Evolutionary conservation across 2,113 vertebrate species (phyloP), one percentile per base, ranked within the genome.

Genomic region (Aix galericulata): DNA sequence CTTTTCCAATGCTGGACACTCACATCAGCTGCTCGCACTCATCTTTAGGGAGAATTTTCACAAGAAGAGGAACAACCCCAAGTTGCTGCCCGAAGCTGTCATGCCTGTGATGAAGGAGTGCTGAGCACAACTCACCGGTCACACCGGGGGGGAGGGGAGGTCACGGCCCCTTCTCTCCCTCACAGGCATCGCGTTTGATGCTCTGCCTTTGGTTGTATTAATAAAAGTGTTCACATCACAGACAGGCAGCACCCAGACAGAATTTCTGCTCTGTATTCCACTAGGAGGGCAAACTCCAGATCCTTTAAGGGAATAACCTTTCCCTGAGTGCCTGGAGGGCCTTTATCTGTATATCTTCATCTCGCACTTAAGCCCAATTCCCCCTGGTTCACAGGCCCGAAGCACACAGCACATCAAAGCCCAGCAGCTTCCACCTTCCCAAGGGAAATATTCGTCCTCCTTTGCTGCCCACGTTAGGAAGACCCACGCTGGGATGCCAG

Each of bases 31-130:
- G 26, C 80, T 63, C 42, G 34, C 46, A 1, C 44, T 21, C 56
- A 2, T 4, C 76, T 34, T 18, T 3, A 17, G 40, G 31, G 64
- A 38, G 29, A 9, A 17, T 20, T 32, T 8, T 71, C 48, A 7
- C 31, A 26, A 21, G 5, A n/a, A 2, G 71, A 50, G 50, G 17
- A 63, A 46, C 48, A 38, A 16, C 26, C 26, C n/a, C 1, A 3
- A 66, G 67, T 31, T 4, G 21, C 31, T 44, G 25, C 60, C 53
- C 34, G 36, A 46, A 36, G 63, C 18, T 21, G 34, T 31, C 13
- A 4, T 2, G 14, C 17, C 38, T 13, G n/a, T 13, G 12, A 8
- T 0, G n/a, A 15, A 5, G n/a, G 17, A 50, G n/a, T 0, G 1
- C 40, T 5, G 26, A 46, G 6, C 26, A 14, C 38, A 29, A 32